These are phyloP conservation scores for Sylvilagus bachmani DNA, from an alignment of 2,113 vertebrate species.

Conservation along the genomic window DNA sequence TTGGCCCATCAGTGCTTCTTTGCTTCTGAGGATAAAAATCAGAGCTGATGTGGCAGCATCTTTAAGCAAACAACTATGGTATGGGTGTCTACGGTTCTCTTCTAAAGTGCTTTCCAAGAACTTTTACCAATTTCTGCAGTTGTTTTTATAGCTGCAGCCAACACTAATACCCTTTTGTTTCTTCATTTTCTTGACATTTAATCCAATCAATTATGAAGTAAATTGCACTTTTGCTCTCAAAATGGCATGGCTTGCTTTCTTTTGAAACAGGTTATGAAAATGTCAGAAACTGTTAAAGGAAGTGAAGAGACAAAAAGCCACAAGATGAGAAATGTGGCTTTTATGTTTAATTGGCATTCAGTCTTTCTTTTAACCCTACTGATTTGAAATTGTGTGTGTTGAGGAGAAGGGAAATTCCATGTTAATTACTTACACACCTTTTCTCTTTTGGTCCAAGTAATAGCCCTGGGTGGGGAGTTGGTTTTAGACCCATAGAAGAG, in stretches of 20 bases:
- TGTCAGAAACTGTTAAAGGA: conserved; percentile 66
- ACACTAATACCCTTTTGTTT: conserved; percentile 19
- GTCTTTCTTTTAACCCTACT: conserved; percentile 30
- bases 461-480: not conserved
- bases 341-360: conserved; percentile 64
- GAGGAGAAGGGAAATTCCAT: conserved; percentile 35
- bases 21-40: not conserved
- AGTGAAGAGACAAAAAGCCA: conserved; percentile 57
- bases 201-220: conserved; percentile 59
- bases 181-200: conserved; percentile 63
- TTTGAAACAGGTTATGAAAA: conserved; percentile 72
- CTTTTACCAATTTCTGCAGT: conserved; percentile 11
- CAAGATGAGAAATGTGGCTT: conserved; percentile 66
- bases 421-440: conserved; percentile 54
- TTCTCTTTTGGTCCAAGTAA: conserved; percentile 21
- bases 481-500: not conserved
- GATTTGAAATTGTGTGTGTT: conserved; percentile 39
- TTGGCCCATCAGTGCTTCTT: not conserved
- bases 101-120: conserved; percentile 35
- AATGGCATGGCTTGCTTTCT: conserved; percentile 62
- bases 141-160: conserved; percentile 60
- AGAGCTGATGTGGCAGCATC: not conserved
- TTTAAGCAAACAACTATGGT: conserved; percentile 20
- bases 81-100: not conserved
- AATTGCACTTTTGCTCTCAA: conserved; percentile 71